Evolutionary conservation across 2,888 invertebrate genomes (phyloP).

Genomic region (Steromphala cineraria): DNA sequence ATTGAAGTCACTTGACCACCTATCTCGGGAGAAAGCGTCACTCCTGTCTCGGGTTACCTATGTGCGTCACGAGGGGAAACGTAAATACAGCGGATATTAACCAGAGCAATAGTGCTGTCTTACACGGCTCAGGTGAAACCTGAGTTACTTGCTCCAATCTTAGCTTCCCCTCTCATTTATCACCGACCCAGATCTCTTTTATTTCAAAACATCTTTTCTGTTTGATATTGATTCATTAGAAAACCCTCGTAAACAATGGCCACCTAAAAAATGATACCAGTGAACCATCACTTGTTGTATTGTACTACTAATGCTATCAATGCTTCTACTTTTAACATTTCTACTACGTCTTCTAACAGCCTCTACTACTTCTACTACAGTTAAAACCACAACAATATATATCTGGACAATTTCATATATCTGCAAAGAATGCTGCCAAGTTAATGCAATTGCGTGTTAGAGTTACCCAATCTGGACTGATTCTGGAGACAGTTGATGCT

Average conservation of each 20-base stretch:
- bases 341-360: not conserved
- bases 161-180: too few relatives aligned
- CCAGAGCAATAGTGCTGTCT: not conserved
- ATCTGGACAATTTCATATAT: slow-evolving; percentile 24
- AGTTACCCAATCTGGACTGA: too few relatives aligned
- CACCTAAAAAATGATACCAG: too few relatives aligned
- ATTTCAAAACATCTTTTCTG: too few relatives aligned
- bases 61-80: not conserved
- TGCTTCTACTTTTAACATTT: not conserved
- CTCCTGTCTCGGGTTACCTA: not conserved
- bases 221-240: too few relatives aligned
- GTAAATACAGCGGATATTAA: not conserved
- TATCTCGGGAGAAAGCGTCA: not conserved
- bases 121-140: not conserved
- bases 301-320: too few relatives aligned
- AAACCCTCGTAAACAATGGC: too few relatives aligned
- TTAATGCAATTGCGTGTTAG: too few relatives aligned
- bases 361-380: not conserved
- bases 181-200: too few relatives aligned
- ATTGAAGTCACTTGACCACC: not conserved
- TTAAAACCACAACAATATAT: slow-evolving; percentile 13
- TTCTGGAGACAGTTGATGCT: too few relatives aligned
- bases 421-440: not conserved
- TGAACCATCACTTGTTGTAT: too few relatives aligned
- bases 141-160: not conserved